Conservation (phyloP, 1,140 invertebrate species). For the Antheraea mylitta region DNA sequence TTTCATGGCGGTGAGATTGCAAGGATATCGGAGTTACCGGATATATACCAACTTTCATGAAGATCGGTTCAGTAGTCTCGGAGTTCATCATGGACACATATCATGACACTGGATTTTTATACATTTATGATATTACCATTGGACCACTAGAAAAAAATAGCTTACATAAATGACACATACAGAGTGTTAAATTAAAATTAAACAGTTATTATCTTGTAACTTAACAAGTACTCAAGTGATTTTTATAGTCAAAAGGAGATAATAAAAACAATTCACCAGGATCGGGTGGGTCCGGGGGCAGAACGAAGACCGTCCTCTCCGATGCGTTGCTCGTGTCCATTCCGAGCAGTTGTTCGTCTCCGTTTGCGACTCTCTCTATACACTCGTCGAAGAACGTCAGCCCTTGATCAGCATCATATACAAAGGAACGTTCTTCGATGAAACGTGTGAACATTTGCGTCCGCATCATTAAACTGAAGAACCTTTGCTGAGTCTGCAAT, state of each 20-base stretch:
- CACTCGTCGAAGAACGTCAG: conserved; percentile 99
- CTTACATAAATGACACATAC: too few species aligned
- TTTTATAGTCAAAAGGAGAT: not conserved
- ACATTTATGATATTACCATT: too few species aligned
- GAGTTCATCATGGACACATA: too few species aligned
- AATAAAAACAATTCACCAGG: conserved; percentile 40
- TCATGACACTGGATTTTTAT: too few species aligned
- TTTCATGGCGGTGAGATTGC: conserved; percentile 95
- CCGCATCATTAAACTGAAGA: conserved; percentile 92
- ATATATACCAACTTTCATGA: conserved; percentile 69
- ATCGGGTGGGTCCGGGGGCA: conserved; percentile 89
- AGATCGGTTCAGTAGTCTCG: too few species aligned
- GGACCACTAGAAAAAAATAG: too few species aligned
- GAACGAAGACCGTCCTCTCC: conserved; percentile 96
- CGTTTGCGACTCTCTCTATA: conserved; percentile 88
- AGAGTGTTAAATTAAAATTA: too few species aligned
- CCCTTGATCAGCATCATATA: conserved; percentile 93
- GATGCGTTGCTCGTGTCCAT: conserved; percentile 80
- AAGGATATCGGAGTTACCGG: conserved; percentile 94
- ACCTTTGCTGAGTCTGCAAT: conserved; percentile 93
- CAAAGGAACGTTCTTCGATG: conserved; percentile 99
- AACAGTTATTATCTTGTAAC: too few species aligned
- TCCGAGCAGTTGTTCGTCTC: conserved; percentile 86
- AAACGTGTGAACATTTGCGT: conserved; percentile 99
- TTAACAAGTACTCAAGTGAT: too few species aligned